Conservation (phyloP, 2,888 invertebrate genomes). For the Sphinx pinastri region DNA sequence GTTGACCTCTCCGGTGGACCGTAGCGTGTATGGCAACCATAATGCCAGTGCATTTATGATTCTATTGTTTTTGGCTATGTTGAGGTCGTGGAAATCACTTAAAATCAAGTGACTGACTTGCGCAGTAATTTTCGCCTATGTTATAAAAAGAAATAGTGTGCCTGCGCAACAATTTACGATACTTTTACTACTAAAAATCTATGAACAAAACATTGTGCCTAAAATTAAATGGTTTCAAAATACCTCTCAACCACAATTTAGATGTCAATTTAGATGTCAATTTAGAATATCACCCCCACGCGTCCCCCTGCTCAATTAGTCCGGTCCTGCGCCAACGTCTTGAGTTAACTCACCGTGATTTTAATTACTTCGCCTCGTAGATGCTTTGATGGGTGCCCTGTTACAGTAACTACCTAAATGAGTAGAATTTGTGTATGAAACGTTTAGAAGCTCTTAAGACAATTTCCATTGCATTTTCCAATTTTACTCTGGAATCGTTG, state of each 20-base stretch:
- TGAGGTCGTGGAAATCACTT: too few relatives aligned
- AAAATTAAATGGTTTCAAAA: not conserved
- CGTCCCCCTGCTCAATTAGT: constrained; percentile 23
- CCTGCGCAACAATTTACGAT: too few relatives aligned
- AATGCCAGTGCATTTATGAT: too few relatives aligned
- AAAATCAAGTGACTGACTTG: too few relatives aligned
- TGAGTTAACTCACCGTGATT: constrained; percentile 38
- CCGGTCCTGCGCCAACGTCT: constrained; percentile 35
- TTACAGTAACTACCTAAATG: constrained; percentile 30
- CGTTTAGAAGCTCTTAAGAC: not conserved
- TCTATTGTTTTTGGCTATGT: too few relatives aligned
- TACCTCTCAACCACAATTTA: not conserved
- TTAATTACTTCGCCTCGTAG: constrained; percentile 41
- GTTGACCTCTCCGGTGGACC: too few relatives aligned
- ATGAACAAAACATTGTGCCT: not conserved
- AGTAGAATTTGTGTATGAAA: constrained; percentile 32
- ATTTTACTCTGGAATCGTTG: too few relatives aligned
- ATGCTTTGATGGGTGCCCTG: constrained; percentile 37
- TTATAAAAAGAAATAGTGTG: too few relatives aligned
- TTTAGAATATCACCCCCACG: constrained; percentile 1
- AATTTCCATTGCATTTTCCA: not conserved
- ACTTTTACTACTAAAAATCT: too few relatives aligned
- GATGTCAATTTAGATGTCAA: not conserved
- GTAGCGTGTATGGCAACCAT: too few relatives aligned
- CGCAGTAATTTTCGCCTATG: too few relatives aligned